Percentiles rank a stretch among this genome's conserved stretches.
phyloP scores from a whole-genome alignment of 2,888 invertebrate genomes.

The Drosophila nr. perissopoda region DNA sequence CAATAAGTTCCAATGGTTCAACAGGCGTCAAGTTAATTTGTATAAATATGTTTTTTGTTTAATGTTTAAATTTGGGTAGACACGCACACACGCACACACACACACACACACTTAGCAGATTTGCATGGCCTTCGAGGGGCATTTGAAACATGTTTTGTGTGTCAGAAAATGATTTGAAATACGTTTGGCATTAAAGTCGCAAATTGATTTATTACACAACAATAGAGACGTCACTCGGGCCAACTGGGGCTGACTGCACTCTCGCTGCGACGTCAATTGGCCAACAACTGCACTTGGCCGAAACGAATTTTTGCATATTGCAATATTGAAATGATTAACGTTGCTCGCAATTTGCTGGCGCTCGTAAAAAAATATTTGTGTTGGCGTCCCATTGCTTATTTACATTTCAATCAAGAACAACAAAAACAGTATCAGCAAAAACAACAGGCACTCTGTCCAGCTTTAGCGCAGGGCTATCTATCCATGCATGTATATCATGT shows the following conservation, averaged over 20 bases:
- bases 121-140: constrained; percentile 37
- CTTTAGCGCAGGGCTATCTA: constrained; percentile 13
- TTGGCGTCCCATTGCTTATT: constrained; percentile 66
- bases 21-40: constrained; percentile 28
- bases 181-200: constrained; percentile 36
- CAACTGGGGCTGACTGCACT: constrained; percentile 23
- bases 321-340: constrained; percentile 54
- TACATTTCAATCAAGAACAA: constrained; percentile 66
- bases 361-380: constrained; percentile 51
- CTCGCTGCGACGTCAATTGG: constrained; percentile 48
- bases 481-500: background rate
- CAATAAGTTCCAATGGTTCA: constrained; percentile 27
- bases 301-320: constrained; percentile 16
- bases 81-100: background rate
- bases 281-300: constrained; percentile 43
- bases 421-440: constrained; percentile 9
- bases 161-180: constrained; percentile 37
- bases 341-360: constrained; percentile 16
- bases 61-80: constrained; percentile 7
- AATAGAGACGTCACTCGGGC: constrained; percentile 37
- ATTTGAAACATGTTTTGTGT: constrained; percentile 24
- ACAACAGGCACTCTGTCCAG: constrained; percentile 24
- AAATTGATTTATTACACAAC: constrained; percentile 65
- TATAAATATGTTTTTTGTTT: constrained; percentile 11
- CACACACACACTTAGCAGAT: constrained; percentile 6